Evolutionary conservation across 2,797 vertebrate genomes (phyloP), one percentile per base, ranked within the genome.

Genomic region (Anguilla marmorata): DNA sequence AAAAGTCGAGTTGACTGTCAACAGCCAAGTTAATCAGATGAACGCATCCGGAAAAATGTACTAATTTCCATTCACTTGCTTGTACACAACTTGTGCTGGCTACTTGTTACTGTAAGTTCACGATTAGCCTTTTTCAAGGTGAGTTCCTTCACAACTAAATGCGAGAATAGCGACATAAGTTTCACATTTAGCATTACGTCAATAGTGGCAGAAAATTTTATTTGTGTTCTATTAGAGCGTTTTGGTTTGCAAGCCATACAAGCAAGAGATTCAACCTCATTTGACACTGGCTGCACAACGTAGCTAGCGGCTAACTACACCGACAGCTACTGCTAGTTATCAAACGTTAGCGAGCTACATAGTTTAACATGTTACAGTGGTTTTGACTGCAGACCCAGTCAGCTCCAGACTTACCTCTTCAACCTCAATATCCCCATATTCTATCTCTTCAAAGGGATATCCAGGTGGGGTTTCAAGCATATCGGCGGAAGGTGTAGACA

Each of bases 371-470:
- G 74, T 79, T 79, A 7, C 14, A 12, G 37, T 37, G 30, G 3
- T 74, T 33, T 16, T 41, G 14, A 45, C 1, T 45, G 74, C 74
- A 45, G 74, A 45, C 12, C 33, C 74, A 24, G 33, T 1, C 4
- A 19, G 12, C 19, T 41, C 16, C 3, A 5, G 11, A 90, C 95
- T 91, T 91, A 99, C 98, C 98, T 99, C 98, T 94, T 99, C 98
- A 89, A 99, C 98, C 83, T 98, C 97, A 91, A 99, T 99, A 91
- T 98, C 97, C 90, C 95, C 96, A 95, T 98, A 99, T 90, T 98
- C 98, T 58, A 99, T 99, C 91, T 99, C 98, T 94, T 99, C 98
- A 92, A 99, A 99, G 63, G 98, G 98, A 93, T 99, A 98, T 90
- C 98, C 97, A 86, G 97, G 94, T 54, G 97, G 95, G 86, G 96